Base-by-base conservation (phyloP, 2,797 vertebrate species). In the Poeciliopsis infans region DNA sequence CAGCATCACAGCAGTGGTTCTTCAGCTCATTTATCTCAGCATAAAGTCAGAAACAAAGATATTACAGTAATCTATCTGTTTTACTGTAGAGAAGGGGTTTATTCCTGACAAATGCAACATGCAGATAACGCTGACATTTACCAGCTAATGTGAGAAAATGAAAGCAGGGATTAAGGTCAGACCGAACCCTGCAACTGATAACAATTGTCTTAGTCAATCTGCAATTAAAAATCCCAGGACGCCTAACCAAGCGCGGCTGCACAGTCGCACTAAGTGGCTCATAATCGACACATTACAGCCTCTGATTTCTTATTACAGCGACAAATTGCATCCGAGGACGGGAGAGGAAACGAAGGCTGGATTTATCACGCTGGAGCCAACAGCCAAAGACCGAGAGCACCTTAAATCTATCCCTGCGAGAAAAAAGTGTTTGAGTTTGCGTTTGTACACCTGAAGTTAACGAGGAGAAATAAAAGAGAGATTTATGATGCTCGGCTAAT, bases 281-380 rank as follows among this genome's bases (percentile, higher is more conserved):
- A 88, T 93, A 89, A 92, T 91, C 91, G 89, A 86, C 87, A 84
- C 86, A 85, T 92, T 87, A 93, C 76, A 75, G 89, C 87, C 88
- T 82, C 75, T 85, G 88, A 91, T 92, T 87, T 91, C 83, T 86
- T 90, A 90, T 91, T 90, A 91, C 88, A 81, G 80, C 51, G 61
- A 91, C 90, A 93, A 93, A 93, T 93, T 91, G 90, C 85, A 79
- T 90, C 79, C 83, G 85, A 88, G 83, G 89, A 85, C 83, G 82
- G 83, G 39, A 75, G 78, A 88, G 85, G 81, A 91, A 90, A 91
- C 85, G 74, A 90, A 90, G 88, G 83, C 89, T 79, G 79, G 86
- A 85, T 93, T 93, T 90, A 93, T 88, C 85, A 83, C 70, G 71
- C 74, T 0, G 51, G 76, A 89, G 81, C 83, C 85, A 79, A 81